Evolutionary conservation across 2,797 vertebrate genomes (phyloP).

Genomic region (Lagorchestes hirsutus): DNA sequence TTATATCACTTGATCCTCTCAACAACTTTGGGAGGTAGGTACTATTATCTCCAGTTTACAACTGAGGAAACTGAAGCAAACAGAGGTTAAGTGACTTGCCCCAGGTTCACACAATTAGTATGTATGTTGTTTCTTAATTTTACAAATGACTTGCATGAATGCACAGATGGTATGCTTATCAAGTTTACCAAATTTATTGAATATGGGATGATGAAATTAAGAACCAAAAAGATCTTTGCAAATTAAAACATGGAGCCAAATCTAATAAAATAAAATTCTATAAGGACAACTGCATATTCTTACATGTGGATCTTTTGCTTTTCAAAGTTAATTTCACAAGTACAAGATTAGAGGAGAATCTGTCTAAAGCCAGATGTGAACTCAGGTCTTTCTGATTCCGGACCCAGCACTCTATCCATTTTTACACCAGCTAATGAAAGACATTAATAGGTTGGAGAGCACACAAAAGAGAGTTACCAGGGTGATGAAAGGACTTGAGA

Average conservation of each 20-base stretch:
- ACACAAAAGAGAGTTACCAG: not conserved
- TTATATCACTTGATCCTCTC: not conserved
- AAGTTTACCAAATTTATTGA: not conserved
- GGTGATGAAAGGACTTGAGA: not conserved
- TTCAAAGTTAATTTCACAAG: not conserved
- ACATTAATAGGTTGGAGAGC: not conserved
- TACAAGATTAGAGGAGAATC: not conserved
- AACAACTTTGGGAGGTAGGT: not conserved
- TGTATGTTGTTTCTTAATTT: not conserved
- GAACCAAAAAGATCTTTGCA: not conserved
- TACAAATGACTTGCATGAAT: not conserved
- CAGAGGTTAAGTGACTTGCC: not conserved
- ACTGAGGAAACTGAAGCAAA: not conserved
- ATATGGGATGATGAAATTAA: not conserved
- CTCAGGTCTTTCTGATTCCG: not conserved
- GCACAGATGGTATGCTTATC: not conserved
- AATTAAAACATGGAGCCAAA: not conserved
- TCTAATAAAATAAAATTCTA: not conserved
- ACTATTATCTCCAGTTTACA: not conserved
- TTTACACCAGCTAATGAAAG: not conserved
- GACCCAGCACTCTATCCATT: not conserved
- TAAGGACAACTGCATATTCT: not conserved
- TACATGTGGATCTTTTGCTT: not conserved
- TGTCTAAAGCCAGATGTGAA: not conserved
- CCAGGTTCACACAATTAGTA: not conserved